phyloP scores from a whole-genome alignment of 1,140 invertebrate species.

The Drosophila truncata region DNA sequence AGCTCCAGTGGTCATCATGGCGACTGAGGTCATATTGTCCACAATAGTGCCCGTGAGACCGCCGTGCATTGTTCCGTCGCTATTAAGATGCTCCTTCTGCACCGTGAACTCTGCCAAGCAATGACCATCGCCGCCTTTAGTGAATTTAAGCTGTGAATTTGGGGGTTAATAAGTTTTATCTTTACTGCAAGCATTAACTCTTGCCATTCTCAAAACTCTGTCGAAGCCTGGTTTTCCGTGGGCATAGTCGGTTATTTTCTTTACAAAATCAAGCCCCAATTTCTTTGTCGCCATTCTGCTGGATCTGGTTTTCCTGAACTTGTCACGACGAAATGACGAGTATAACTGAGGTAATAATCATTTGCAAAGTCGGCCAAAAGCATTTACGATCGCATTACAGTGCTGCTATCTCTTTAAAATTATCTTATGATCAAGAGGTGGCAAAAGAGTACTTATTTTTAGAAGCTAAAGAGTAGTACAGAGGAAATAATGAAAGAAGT shows the following conservation, averaged over 20 bases:
- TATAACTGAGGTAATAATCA: constrained; percentile 7
- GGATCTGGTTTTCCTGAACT: constrained; percentile 12
- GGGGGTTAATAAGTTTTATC: not conserved
- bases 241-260: constrained; percentile 69
- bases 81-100: constrained; percentile 91
- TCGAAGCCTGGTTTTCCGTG: constrained; percentile 84
- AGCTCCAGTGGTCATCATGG: constrained; percentile 89
- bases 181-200: not conserved
- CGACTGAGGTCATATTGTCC: constrained; percentile 93
- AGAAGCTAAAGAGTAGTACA: too few relatives aligned
- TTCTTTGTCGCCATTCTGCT: constrained; percentile 79
- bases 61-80: constrained; percentile 92
- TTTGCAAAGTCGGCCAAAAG: constrained; percentile 6
- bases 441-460: not conserved
- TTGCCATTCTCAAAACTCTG: constrained; percentile 86
- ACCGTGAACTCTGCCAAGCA: constrained; percentile 89
- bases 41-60: constrained; percentile 93
- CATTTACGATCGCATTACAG: constrained; percentile 1
- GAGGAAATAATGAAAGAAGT: too few relatives aligned
- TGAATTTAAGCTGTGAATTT: constrained; percentile 57
- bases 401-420: not conserved
- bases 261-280: constrained; percentile 79
- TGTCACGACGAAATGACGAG: constrained; percentile 23
- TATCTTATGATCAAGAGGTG: not conserved
- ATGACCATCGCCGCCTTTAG: constrained; percentile 57